Base-by-base conservation (phyloP, 1,140 invertebrate genomes). In the Hylyphantes graminicola region DNA sequence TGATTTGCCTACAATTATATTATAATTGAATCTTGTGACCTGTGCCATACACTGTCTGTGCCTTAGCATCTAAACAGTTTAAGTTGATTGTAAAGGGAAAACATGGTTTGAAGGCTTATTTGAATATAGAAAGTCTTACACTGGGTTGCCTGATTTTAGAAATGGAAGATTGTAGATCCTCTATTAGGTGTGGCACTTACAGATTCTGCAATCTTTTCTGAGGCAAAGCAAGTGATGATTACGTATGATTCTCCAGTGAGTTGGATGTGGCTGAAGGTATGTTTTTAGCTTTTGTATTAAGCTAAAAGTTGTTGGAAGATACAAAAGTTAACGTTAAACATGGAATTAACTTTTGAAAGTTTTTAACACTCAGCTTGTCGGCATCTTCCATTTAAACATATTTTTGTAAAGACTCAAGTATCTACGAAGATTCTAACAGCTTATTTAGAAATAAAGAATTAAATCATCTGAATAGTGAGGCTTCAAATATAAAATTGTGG, bases 241-340 rank as follows among this genome's bases (percentile, higher is more conserved):
- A 64, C 19, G 61, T 9, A 63, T 81, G 79, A 81, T 61, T 50
- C n/a, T 13, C 10, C 10, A 57, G 19, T 21, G n/a, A 15, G 12
- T 57, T 50, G 77, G 67, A 80, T 13, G 2, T 13, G 7, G 48
- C 53, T 55, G 80, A 63, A 83, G 80, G 80, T 83, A 83, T 83
- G 80, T 83, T 55, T 83, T 83, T 74, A 83, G 80, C 80, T 83
- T 83, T 67, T 83, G 80, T 83, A 19, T 75, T 83, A 80, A 83
- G 80, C 80, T 83, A 83, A 74, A 83, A 81, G 50, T 55, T 19
- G 57, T 50, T 35, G 35, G 35, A 74, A 57, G 54, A 21, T 53
- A 10, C n/a, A 70, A 70, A 35, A 68, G 10, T 12, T 70, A 70
- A 70, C 19, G 7, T 70, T 70, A 70, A 70, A n/a, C 54, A 6